Conservation (phyloP, 2,113 vertebrate species). For the Salvelinus sp. region DNA sequence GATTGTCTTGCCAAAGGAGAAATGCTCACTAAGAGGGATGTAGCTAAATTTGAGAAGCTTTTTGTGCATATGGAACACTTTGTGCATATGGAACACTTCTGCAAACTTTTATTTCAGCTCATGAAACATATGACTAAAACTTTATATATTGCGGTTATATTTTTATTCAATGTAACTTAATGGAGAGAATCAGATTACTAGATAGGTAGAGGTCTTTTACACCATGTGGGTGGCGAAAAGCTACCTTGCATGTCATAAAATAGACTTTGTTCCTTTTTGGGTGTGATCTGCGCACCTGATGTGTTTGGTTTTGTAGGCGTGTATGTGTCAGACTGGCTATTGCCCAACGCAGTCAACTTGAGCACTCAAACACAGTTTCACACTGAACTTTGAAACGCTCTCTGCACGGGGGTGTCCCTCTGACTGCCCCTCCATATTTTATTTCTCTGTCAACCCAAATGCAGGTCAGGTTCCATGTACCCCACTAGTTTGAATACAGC, state of each 20-base stretch:
- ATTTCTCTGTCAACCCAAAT: not conserved
- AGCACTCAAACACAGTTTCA: not conserved
- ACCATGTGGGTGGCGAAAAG: not conserved
- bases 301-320: constrained; percentile 13
- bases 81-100: too few relatives aligned
- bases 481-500: not conserved
- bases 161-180: too few relatives aligned
- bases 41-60: too few relatives aligned
- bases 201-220: not conserved
- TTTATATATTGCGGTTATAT: too few relatives aligned
- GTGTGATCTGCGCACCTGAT: constrained; percentile 43
- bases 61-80: too few relatives aligned
- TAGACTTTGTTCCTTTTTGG: constrained; percentile 39
- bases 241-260: not conserved
- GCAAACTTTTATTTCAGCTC: too few relatives aligned
- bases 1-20: too few relatives aligned
- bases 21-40: too few relatives aligned
- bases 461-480: not conserved
- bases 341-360: constrained; percentile 7
- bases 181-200: not conserved
- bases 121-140: too few relatives aligned
- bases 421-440: not conserved
- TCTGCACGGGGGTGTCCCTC: not conserved
- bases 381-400: constrained; percentile 38
- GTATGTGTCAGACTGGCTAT: constrained; percentile 7